Evolutionary conservation across 2,797 vertebrate species (phyloP), one percentile per base, ranked within the genome.

Genomic region (Apogon talboti): DNA sequence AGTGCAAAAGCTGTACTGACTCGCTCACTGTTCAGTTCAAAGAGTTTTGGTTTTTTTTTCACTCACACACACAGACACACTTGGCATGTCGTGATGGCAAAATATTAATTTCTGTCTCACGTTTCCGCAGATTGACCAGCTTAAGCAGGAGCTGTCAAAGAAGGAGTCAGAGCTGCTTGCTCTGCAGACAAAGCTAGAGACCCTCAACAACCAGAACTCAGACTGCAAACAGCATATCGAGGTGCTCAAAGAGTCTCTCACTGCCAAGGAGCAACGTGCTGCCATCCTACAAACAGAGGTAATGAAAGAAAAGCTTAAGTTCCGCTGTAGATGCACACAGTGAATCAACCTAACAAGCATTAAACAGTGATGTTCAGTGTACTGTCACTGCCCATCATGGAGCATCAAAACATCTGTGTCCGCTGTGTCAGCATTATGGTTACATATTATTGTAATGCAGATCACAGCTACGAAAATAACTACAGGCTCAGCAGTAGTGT

Each of bases 141-240:
- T 99, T 88, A 99, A 99, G 87, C 96, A 98, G 90, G 98, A 99
- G 89, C 92, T 99, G 89, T 99, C 98, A 42, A 99, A 99, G 92
- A 99, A 99, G 89, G 98, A 99, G 86, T 97, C 98, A 0, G 98
- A 99, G 94, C 95, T 99, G 87, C 93, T 99, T 91, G 98, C 97
- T 92, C 95, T 99, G 92, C 98, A 99, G 94, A 99, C 98, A 46
- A 99, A 99, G 90, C 95, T 99, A 79, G 98, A 99, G 93, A 99
- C 98, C 61, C 95, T 99, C 87, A 98, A 96, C 93, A 99, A 99
- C 94, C 98, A 99, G 91, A 99, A 99, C 92, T 99, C 98, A 12
- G 98, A 99, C 95, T 99, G 98, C 92, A 99, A 99, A 91, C 98
- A 99, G 94, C 98, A 99, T 92, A 99, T 99, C 38, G 98, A 99